A percentile compares a stretch with the other conserved stretches of the same genome.
Evolutionary conservation across 2,888 invertebrate genomes (phyloP).

Genomic region (Leptopilina drosophilae): DNA sequence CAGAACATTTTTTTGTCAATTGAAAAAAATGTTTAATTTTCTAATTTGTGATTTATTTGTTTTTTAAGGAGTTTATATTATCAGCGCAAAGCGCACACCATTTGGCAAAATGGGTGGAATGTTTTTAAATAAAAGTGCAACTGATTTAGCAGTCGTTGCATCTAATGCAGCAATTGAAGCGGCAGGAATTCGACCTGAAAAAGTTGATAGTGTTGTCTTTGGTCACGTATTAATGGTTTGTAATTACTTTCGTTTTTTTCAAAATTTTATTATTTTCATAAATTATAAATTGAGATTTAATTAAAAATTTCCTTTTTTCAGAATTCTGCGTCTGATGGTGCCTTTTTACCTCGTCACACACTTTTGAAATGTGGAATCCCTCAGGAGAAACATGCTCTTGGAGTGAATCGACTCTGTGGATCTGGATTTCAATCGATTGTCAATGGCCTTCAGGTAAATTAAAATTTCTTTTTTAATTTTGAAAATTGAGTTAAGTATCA

Average conservation of each 20-base stretch:
- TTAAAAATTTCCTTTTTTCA: constrained; percentile 22
- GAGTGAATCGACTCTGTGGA: constrained; percentile 96
- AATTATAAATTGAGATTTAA: background rate
- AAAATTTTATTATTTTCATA: background rate
- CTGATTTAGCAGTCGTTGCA: constrained; percentile 90
- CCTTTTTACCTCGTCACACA: constrained; percentile 92
- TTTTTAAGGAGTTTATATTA: constrained; percentile 88
- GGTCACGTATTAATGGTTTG: constrained; percentile 92
- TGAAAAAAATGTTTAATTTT: no score
- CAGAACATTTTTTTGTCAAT: no score
- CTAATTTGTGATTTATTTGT: no score
- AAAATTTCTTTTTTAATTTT: background rate
- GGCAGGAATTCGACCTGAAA: constrained; percentile 89
- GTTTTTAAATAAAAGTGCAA: constrained; percentile 85
- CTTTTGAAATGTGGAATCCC: constrained; percentile 91
- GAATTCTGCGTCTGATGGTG: constrained; percentile 85
- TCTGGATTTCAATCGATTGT: constrained; percentile 98
- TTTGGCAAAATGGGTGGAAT: constrained; percentile 97
- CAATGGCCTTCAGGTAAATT: constrained; percentile 88
- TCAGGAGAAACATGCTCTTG: constrained; percentile 88
- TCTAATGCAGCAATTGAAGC: constrained; percentile 87
- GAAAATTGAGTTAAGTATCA: no score
- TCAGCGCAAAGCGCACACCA: constrained; percentile 97
- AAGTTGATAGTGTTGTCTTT: constrained; percentile 92
- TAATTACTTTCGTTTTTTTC: constrained; percentile 55